Conservation (phyloP, 1,140 invertebrate genomes). For the Amyelois transitella region DNA sequence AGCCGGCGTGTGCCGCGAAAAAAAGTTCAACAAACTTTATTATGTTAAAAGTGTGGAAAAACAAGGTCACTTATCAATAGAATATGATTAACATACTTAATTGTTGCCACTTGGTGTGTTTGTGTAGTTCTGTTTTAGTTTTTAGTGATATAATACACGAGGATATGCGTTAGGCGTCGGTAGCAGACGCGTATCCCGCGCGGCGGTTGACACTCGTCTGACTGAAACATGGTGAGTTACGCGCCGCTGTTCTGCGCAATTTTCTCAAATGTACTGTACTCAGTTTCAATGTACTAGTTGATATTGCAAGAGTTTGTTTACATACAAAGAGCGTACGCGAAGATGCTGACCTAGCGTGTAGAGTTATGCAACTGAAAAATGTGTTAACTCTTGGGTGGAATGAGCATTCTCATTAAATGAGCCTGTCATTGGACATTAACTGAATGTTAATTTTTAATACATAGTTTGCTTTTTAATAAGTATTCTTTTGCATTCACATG, state of each 20-base stretch:
- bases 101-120: slow-evolving; percentile 1
- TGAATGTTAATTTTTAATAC: too few species aligned
- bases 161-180: slow-evolving; percentile 13
- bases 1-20: slow-evolving; percentile 37
- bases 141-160: slow-evolving; percentile 31
- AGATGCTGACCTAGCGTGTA: not conserved
- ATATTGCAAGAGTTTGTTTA: slow-evolving; percentile 6
- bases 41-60: slow-evolving; percentile 17
- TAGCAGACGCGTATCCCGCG: slow-evolving; percentile 29
- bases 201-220: slow-evolving; percentile 46
- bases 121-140: slow-evolving; percentile 14
- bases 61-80: slow-evolving; percentile 12
- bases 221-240: slow-evolving; percentile 3
- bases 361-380: not conserved
- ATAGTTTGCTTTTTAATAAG: too few species aligned
- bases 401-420: too few species aligned
- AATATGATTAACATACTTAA: slow-evolving; percentile 9
- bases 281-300: not conserved
- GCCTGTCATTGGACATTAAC: too few species aligned
- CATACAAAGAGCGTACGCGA: not conserved
- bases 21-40: slow-evolving; percentile 64
- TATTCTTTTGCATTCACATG: too few species aligned
- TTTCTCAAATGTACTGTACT: slow-evolving; percentile 10
- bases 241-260: slow-evolving; percentile 56
- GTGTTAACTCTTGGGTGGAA: too few species aligned